Conservation (phyloP, 2,888 invertebrate genomes). For the Glyphotaelius pellucidus region DNA sequence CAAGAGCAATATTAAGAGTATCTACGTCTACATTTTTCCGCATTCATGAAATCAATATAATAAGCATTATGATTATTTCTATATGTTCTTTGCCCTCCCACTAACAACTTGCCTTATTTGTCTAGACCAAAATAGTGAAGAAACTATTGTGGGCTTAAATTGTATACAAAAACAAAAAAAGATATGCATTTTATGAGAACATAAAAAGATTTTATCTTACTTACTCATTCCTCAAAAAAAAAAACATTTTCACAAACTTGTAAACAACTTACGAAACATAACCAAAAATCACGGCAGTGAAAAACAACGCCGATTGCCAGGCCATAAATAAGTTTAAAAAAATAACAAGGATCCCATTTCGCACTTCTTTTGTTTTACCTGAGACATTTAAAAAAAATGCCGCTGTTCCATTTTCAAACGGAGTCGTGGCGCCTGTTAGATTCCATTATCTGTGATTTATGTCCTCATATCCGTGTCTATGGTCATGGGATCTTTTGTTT, state of each 20-base stretch:
- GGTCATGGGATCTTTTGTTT: conserved; percentile 49
- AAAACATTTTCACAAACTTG: background rate
- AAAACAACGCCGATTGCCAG: background rate
- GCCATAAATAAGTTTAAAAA: background rate
- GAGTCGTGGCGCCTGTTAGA: conserved; percentile 41
- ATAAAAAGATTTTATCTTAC: too few relatives aligned
- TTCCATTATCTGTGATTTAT: conserved; percentile 58
- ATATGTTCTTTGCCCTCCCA: background rate
- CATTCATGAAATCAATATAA: too few relatives aligned
- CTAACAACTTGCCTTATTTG: background rate
- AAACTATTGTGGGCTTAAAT: background rate
- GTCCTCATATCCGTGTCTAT: conserved; percentile 41
- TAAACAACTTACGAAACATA: background rate
- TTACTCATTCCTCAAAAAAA: background rate
- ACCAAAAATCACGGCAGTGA: too few relatives aligned
- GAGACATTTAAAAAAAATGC: conserved; percentile 38
- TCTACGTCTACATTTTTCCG: too few relatives aligned
- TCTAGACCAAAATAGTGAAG: background rate
- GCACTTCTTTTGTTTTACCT: conserved; percentile 49
- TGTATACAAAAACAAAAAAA: background rate
- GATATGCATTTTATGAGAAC: too few relatives aligned
- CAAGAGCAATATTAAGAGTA: too few relatives aligned
- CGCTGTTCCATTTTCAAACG: conserved; percentile 36
- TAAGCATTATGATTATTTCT: too few relatives aligned
- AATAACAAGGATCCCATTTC: background rate